Evolutionary conservation across 2,113 vertebrate genomes (phyloP).

Genomic region (Pteruthius melanotis): DNA sequence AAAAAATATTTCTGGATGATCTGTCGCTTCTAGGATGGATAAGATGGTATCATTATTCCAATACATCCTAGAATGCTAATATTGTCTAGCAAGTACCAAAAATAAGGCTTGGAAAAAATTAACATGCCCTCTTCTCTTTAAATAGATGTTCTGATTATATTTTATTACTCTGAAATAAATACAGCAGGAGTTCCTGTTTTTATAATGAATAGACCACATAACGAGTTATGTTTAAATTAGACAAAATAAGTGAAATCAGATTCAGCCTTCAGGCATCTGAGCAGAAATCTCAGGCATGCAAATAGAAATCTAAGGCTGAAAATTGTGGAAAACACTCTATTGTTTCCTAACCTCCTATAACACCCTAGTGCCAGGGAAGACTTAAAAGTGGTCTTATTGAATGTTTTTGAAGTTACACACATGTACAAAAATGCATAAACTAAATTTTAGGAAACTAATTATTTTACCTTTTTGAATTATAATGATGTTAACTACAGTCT

Average conservation of each 20-base stretch:
- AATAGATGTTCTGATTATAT: not conserved
- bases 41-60: not conserved
- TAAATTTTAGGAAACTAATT: not conserved
- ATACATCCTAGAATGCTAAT: not conserved
- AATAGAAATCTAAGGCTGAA: not conserved
- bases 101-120: not conserved
- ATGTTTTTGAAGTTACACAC: not conserved
- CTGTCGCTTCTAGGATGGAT: not conserved
- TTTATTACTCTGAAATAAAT: not conserved
- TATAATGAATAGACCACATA: accelerated
- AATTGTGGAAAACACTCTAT: not conserved
- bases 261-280: not conserved
- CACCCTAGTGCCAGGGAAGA: not conserved
- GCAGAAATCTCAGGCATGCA: not conserved
- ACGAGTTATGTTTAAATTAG: not conserved
- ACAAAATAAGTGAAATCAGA: not conserved
- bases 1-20: not conserved
- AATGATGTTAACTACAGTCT: not conserved
- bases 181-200: not conserved
- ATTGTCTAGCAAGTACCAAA: not conserved
- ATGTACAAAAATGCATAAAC: not conserved
- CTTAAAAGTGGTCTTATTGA: not conserved
- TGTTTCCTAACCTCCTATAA: not conserved
- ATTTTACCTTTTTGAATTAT: not conserved
- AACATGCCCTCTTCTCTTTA: not conserved